These are phyloP conservation scores for Gyrodactylus salaris DNA, from an alignment of 1,140 invertebrate species.

Conservation along the genomic window DNA sequence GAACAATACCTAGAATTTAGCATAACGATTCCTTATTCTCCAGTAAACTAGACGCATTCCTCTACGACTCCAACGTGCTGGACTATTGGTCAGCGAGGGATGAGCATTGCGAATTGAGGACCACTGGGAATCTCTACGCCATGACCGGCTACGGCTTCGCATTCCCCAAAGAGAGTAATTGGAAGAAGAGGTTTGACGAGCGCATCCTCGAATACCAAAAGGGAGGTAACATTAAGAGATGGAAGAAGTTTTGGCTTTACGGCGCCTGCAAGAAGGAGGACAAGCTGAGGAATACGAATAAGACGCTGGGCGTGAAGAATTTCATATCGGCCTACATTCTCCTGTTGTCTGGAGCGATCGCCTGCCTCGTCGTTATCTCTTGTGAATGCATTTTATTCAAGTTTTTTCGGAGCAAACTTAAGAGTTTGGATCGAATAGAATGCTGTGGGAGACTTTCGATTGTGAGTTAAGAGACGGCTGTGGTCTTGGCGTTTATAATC, in stretches of 20 bases:
- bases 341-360: neutral
- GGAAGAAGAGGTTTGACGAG: slow-evolving; percentile 69
- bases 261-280: neutral
- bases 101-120: slow-evolving; percentile 67
- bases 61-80: slow-evolving; percentile 86
- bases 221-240: slow-evolving; percentile 32
- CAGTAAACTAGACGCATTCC: slow-evolving; percentile 72
- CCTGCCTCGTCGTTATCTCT: neutral
- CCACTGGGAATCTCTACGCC: slow-evolving; percentile 71
- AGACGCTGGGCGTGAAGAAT: neutral
- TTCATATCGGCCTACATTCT: neutral
- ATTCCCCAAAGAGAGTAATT: slow-evolving; percentile 74
- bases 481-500: no score
- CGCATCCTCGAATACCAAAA: slow-evolving; percentile 63
- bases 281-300: no score
- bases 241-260: neutral
- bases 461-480: no score
- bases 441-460: no score
- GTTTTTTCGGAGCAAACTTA: no score
- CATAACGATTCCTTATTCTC: neutral
- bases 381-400: neutral
- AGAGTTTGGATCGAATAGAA: no score
- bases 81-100: slow-evolving; percentile 78
- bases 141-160: slow-evolving; percentile 58
- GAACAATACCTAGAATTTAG: no score